These are phyloP conservation scores for Struthidea cinerea DNA, from an alignment of 2,113 vertebrate genomes.

Conservation along the genomic window DNA sequence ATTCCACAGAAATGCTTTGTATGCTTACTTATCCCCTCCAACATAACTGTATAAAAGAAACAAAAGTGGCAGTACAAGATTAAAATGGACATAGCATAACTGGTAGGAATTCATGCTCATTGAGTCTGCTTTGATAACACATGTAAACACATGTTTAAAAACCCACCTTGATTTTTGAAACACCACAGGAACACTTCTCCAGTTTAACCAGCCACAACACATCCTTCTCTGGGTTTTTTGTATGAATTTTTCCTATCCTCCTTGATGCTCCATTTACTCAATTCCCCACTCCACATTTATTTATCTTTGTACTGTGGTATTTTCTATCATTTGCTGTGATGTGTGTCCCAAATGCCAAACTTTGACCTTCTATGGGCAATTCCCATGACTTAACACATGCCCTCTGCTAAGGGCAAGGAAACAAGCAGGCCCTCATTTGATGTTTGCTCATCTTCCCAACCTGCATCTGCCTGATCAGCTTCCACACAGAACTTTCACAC, in stretches of 20 bases:
- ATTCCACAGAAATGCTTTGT: neutral
- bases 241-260: neutral
- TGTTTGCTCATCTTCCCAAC: neutral
- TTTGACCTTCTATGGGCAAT: neutral
- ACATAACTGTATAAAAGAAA: neutral
- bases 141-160: neutral
- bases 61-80: neutral
- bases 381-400: neutral
- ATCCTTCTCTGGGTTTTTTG: neutral
- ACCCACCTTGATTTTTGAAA: neutral
- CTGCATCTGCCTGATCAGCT: neutral
- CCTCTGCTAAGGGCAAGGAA: neutral
- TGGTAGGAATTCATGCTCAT: neutral
- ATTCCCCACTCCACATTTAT: neutral
- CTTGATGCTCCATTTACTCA: neutral
- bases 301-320: neutral
- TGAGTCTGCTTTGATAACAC: neutral
- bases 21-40: neutral
- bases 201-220: neutral
- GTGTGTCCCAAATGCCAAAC: neutral
- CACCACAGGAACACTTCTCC: neutral
- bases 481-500: neutral
- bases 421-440: neutral
- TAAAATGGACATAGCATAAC: neutral
- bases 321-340: neutral